Evolutionary conservation across 2,797 vertebrate species (phyloP), one percentile per base, ranked within the genome.

Genomic region (Tangara arthus): DNA sequence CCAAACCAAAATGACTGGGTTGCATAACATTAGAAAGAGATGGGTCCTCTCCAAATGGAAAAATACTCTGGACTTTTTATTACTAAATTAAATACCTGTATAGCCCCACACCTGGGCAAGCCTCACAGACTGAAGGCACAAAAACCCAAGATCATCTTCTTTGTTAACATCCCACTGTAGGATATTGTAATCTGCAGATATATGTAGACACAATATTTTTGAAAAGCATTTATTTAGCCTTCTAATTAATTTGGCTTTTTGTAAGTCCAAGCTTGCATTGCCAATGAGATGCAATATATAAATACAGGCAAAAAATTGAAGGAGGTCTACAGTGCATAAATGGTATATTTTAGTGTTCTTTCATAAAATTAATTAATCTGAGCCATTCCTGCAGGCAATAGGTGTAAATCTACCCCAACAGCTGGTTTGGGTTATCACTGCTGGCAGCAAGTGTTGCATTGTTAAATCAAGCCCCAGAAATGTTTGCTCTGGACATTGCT

Each of bases 11-110:
- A 57, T 1, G 13, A 46, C 24, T 35, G 24, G 15, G 61, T 93
- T 95, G 90, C 53, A 50, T 23, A 96, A 97, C 21, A 6, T 30
- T 56, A 81, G 53, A 82, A 79, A 82, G 87, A 82, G 52, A 76
- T 4, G 15, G 5, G 77, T 34, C 68, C 60, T 53, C 57, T 84
- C 91, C 80, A 94, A 90, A 69, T 80, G 91, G 94, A 96, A 93
- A 94, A 95, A 42, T 53, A 96, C 87, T 37, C 66, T 8, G 20
- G 35, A 47, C n/a, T 57, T 93, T 46, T 66, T 61, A 53, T 57
- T 87, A 66, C 47, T 53, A 90, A 60, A 76, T 52, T 28, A 30
- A 95, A 53, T 49, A 82, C 55, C 39, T 64, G 6, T 17, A 11
- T 2, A 49, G 53, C 26, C 32, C 55, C 59, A 82, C n/a, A 34